phyloP scores from a whole-genome alignment of 2,113 vertebrate genomes.

The Columba janthina region DNA sequence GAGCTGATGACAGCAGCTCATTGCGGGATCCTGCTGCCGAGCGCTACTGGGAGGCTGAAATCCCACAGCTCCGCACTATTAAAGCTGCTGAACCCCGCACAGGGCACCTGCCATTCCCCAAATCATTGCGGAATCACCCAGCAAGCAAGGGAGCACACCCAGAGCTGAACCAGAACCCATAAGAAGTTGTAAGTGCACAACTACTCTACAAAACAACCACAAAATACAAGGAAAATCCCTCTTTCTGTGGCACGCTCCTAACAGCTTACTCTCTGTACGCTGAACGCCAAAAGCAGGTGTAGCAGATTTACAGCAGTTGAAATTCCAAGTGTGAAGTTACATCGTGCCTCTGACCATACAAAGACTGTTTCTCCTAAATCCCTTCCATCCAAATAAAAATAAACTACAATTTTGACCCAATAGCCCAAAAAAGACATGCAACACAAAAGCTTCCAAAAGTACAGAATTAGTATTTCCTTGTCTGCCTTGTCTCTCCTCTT shows the following conservation, averaged over 20 bases:
- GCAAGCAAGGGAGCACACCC: not conserved
- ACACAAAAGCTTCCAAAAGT: not conserved
- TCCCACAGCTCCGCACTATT: accelerated
- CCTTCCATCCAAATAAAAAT: not conserved
- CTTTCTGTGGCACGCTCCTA: not conserved
- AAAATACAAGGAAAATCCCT: not conserved
- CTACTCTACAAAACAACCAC: not conserved
- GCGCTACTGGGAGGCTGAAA: not conserved
- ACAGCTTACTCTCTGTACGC: not conserved
- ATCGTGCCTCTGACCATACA: not conserved
- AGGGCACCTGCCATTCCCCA: not conserved
- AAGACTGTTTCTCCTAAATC: not conserved
- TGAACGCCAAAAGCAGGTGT: not conserved
- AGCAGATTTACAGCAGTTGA: not conserved
- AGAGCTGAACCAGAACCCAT: not conserved
- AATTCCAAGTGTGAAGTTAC: not conserved
- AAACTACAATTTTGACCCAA: not conserved
- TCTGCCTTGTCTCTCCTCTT: not conserved
- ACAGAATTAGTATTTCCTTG: not conserved
- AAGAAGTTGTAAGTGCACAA: not conserved
- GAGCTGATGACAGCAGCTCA: not conserved
- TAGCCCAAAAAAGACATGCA: not conserved
- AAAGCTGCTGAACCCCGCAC: not conserved
- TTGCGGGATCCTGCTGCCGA: not conserved
- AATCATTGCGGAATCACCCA: not conserved